These are phyloP conservation scores for Pithys albifrons DNA, from an alignment of 2,113 vertebrate genomes.

Conservation along the genomic window DNA sequence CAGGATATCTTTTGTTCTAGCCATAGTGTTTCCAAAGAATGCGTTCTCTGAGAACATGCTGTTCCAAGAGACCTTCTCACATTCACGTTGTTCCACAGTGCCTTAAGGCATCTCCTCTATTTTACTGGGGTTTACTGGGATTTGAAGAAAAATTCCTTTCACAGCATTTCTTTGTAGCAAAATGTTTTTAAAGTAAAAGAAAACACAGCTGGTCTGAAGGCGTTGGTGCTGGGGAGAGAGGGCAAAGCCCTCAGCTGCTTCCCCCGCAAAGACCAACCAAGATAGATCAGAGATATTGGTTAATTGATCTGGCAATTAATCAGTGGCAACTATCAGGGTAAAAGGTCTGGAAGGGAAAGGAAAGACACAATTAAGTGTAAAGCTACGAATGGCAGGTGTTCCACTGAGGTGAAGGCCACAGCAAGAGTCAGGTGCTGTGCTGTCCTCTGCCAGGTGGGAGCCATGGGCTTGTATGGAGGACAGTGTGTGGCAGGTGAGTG, in stretches of 20 bases:
- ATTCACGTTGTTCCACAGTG: fast-evolving
- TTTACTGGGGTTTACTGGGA: background rate
- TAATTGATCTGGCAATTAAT: background rate
- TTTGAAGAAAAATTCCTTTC: background rate
- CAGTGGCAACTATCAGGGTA: background rate
- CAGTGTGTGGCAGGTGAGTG: too few relatives aligned
- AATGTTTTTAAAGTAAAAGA: background rate
- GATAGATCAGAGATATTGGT: fast-evolving
- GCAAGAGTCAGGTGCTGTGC: background rate
- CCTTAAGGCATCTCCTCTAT: background rate
- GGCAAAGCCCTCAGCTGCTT: background rate
- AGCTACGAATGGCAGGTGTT: background rate
- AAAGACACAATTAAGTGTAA: background rate
- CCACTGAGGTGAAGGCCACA: fast-evolving
- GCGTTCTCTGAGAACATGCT: background rate
- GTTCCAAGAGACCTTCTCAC: background rate
- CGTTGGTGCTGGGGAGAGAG: background rate
- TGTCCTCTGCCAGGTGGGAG: background rate
- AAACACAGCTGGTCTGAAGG: background rate
- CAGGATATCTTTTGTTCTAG: background rate
- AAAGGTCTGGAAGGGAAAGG: background rate
- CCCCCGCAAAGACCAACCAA: fast-evolving
- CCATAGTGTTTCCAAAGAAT: too few relatives aligned
- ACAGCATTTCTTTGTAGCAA: background rate
- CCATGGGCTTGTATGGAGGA: fast-evolving